Conservation (phyloP, 2,113 vertebrate genomes). For the Irena cyanogastra region DNA sequence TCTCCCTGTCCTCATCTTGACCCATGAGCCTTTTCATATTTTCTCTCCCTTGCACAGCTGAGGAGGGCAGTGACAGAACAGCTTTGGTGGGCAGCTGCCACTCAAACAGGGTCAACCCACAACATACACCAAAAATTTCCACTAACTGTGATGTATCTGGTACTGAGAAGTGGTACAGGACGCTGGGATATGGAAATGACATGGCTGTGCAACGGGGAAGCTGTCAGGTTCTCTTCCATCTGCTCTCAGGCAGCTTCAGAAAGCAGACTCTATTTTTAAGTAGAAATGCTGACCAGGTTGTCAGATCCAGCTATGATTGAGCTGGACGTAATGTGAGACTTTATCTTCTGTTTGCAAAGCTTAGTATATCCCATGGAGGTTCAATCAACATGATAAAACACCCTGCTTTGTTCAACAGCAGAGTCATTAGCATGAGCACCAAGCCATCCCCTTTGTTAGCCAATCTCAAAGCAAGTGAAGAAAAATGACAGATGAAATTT, state of each 20-base stretch:
- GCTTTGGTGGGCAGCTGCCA: background rate
- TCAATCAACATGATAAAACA: background rate
- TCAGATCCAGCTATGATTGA: background rate
- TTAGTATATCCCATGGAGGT: background rate
- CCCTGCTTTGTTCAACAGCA: background rate
- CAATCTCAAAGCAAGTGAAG: background rate
- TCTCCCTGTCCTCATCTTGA: background rate
- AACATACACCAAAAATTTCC: background rate
- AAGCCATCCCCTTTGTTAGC: background rate
- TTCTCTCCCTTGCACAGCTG: background rate
- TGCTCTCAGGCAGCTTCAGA: background rate
- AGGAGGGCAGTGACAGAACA: background rate
- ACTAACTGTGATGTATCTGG: background rate
- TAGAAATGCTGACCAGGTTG: background rate
- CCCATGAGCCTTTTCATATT: background rate
- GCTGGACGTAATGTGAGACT: background rate
- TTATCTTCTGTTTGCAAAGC: constrained; percentile 22
- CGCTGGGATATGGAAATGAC: background rate
- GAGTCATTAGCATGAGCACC: background rate
- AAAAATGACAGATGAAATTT: background rate
- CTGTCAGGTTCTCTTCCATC: background rate
- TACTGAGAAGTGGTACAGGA: background rate
- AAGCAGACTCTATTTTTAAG: background rate
- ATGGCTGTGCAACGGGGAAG: background rate
- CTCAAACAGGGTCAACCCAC: background rate